Evolutionary conservation across 2,888 invertebrate genomes (phyloP).

Genomic region (Melitaea athalia): DNA sequence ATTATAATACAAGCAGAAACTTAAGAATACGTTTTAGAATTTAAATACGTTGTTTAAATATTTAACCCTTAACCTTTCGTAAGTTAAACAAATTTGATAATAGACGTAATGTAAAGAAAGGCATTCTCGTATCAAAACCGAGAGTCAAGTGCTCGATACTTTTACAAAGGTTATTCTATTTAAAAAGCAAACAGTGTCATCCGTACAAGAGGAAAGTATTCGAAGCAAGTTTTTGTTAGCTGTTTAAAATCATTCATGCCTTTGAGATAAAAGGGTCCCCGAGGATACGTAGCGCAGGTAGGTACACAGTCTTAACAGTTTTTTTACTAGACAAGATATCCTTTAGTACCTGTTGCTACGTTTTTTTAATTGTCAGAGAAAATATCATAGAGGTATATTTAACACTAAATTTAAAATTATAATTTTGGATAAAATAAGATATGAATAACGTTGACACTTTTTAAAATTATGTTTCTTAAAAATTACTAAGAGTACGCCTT

Average conservation of each 20-base stretch:
- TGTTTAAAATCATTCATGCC: conserved; percentile 71
- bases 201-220: conserved; percentile 33
- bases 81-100: neutral
- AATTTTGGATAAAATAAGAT: neutral
- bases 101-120: neutral
- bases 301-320: conserved; percentile 47
- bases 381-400: neutral
- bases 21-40: neutral
- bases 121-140: neutral
- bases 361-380: neutral
- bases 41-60: neutral
- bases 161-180: conserved; percentile 18
- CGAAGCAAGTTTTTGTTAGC: conserved; percentile 58
- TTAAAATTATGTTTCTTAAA: too few relatives aligned
- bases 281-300: conserved; percentile 64
- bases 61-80: neutral
- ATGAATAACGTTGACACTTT: neutral
- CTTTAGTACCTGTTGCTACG: conserved; percentile 34
- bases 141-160: conserved; percentile 20
- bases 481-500: too few relatives aligned
- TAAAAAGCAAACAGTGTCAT: conserved; percentile 27
- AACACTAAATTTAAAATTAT: neutral
- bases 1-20: too few relatives aligned
- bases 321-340: conserved; percentile 31
- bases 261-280: conserved; percentile 59